Base-by-base conservation (phyloP, 1,140 invertebrate genomes). In the honey bee (Apis mellifera) region DNA sequence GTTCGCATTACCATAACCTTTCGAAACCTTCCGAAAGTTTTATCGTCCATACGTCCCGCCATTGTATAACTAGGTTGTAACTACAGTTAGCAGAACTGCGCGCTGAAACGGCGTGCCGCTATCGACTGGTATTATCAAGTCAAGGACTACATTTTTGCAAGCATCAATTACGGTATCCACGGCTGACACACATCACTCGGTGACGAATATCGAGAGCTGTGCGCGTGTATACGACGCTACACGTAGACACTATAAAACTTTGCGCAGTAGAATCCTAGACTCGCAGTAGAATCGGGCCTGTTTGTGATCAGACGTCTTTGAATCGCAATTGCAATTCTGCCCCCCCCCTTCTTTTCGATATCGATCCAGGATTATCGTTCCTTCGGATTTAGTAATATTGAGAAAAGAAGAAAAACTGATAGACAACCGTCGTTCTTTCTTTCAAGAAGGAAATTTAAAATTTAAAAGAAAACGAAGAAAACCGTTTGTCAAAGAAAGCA, bases 41-140 rank as follows among this genome's bases (percentile, higher is more conserved):
- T 71, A 71, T 83, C 81, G 75, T 23, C 23, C 57, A 66, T 83
- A n/a, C 75, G 15, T 66, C 21, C 59, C 68, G 52, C 57, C n/a
- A 26, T 72, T 62, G 77, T 72, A 64, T 60, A 79, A 83, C 77
- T 79, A 79, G 77, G 82, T 83, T 83, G 57, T 66, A 80, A 83
- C 76, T 83, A 73, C 60, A 48, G 75, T 86, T 85, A 65, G 23
- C 60, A 23, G 52, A 86, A 60, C 66, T 70, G 54, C 59, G 54
- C 59, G 82, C 5, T 62, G 26, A 83, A 66, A 70, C 73, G 71
- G 54, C 26, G 64, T 19, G 21, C 13, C 54, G 62, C 55, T 75
- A 79, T 85, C 70, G 64, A 65, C 26, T 19, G 11, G 65, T 75
- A 86, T 87, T 84, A 78, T 77, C 64, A 52, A 71, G 55, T 77